Percentiles rank a stretch among this genome's conserved stretches.
Conservation (phyloP, 2,888 invertebrate genomes). For the Anarsia innoxiella region DNA sequence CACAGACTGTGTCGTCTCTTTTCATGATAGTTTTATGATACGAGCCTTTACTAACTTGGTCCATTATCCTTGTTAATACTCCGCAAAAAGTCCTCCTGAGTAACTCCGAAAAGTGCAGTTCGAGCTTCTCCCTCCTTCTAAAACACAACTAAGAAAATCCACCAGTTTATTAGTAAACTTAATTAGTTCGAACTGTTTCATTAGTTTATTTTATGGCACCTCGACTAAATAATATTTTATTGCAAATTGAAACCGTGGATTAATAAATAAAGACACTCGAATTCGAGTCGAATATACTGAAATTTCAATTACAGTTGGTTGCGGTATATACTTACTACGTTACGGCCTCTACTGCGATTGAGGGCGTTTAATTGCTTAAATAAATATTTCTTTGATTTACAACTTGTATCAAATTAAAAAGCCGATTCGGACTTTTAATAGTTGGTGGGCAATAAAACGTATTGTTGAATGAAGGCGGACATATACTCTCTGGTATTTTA, state of each 20-base stretch:
- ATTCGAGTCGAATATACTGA: conserved; percentile 23
- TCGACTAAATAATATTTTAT: conserved; percentile 9
- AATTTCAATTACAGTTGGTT: conserved; percentile 39
- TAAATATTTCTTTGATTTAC: conserved; percentile 42
- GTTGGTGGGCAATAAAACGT: conserved; percentile 11
- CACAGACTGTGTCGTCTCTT: conserved; percentile 31
- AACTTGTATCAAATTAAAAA: conserved; percentile 22
- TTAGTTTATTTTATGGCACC: too few relatives aligned
- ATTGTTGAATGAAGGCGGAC: conserved; percentile 10
- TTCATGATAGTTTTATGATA: conserved; percentile 39
- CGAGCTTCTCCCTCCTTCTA: too few relatives aligned
- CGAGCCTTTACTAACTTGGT: conserved; percentile 11
- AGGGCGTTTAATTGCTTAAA: conserved; percentile 46
- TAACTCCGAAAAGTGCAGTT: too few relatives aligned
- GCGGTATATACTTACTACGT: conserved; percentile 30
- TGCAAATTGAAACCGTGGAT: conserved; percentile 8
- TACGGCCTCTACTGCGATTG: conserved; percentile 29
- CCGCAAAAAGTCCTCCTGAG: too few relatives aligned
- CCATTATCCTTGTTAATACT: too few relatives aligned
- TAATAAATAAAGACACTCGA: conserved; percentile 16
- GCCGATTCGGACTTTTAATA: conserved; percentile 14
- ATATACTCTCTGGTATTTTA: conserved; percentile 3
- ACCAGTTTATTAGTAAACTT: too few relatives aligned
- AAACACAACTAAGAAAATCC: too few relatives aligned
- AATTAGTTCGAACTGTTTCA: too few relatives aligned